phyloP scores from a whole-genome alignment of 1,140 invertebrate species.

The Bombus picipes region DNA sequence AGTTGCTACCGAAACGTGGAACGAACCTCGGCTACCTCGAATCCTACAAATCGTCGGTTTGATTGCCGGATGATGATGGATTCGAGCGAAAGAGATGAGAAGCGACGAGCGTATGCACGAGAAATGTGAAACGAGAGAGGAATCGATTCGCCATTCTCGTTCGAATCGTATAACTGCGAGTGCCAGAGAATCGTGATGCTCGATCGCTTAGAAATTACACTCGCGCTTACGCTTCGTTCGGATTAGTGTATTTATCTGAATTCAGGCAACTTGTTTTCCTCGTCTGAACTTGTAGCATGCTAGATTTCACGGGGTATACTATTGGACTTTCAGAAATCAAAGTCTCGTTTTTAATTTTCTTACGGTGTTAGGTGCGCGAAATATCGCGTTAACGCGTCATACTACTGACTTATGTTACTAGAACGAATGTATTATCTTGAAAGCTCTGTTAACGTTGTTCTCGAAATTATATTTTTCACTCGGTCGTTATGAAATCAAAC shows the following conservation, averaged over 20 bases:
- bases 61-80: background rate
- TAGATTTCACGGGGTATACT: too few relatives aligned
- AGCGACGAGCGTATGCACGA: background rate
- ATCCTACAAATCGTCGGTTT: conserved; percentile 8
- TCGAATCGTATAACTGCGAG: background rate
- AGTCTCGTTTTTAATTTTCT: too few relatives aligned
- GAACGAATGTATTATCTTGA: too few relatives aligned
- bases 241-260: background rate
- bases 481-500: too few relatives aligned
- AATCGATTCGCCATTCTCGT: background rate
- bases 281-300: too few relatives aligned
- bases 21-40: background rate
- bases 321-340: too few relatives aligned
- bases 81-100: background rate
- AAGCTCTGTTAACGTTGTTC: too few relatives aligned
- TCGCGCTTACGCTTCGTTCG: background rate
- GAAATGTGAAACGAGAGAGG: background rate
- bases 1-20: conserved; percentile 10
- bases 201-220: background rate
- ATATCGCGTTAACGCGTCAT: too few relatives aligned
- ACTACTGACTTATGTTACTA: too few relatives aligned
- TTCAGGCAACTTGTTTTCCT: background rate
- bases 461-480: too few relatives aligned
- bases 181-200: background rate
- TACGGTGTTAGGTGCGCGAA: too few relatives aligned